Evolutionary conservation across 1,140 invertebrate genomes (phyloP).

Genomic region (Notospermus geniculatus): DNA sequence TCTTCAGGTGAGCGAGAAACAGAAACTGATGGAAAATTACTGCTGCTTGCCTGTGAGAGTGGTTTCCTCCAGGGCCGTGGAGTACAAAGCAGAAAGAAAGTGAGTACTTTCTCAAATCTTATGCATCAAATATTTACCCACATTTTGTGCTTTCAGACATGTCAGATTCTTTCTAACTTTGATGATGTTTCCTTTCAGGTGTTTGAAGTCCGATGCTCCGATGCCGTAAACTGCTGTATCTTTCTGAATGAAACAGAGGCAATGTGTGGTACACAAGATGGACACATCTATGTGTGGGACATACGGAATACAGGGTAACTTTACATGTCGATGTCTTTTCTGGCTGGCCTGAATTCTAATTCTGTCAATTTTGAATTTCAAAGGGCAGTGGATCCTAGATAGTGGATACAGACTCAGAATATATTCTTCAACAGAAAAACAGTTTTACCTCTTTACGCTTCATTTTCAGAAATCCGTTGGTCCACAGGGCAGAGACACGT

Average conservation of each 20-base stretch:
- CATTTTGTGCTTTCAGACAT: no score
- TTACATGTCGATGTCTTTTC: no score
- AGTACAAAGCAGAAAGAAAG: constrained; percentile 60
- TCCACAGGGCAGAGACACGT: constrained; percentile 46
- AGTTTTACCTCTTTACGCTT: no score
- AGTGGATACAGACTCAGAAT: no score
- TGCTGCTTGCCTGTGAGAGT: constrained; percentile 67
- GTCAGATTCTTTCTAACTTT: no score
- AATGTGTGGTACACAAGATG: constrained; percentile 56
- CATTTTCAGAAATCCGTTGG: constrained; percentile 40
- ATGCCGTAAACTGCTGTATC: constrained; percentile 58
- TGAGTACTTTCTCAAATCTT: no score
- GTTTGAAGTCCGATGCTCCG: constrained; percentile 44
- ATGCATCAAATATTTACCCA: no score
- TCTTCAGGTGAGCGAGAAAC: constrained; percentile 62
- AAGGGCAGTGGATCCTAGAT: no score
- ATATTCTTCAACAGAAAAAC: no score
- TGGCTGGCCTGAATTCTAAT: no score
- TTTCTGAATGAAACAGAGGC: constrained; percentile 45
- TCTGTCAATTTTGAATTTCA: no score
- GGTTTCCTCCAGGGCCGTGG: constrained; percentile 61
- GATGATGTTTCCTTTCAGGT: constrained; percentile 34
- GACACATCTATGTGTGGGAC: constrained; percentile 48
- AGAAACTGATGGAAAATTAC: constrained; percentile 65
- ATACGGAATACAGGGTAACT: constrained; percentile 52